Evolutionary conservation across 2,797 vertebrate species (phyloP), one percentile per base, ranked within the genome.

Genomic region (Pipistrellus pipistrellus): DNA sequence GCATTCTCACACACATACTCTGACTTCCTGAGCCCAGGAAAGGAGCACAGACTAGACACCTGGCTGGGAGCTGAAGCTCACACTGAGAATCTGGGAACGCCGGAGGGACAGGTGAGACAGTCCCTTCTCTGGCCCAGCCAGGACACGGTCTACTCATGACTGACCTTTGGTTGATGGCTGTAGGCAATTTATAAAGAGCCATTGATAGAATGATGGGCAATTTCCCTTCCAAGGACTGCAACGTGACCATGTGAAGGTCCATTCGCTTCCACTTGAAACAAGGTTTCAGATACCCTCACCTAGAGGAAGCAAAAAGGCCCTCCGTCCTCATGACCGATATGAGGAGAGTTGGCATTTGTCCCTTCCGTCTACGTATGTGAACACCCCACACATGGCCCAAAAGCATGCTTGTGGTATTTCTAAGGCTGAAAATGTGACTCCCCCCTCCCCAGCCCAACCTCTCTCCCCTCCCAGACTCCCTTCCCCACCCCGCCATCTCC

Each of bases 351-450:
- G 13, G 77, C 85, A 91, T 55, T 46, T 46, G 2, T 20, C 87
- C 87, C 71, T 3, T 0, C 8, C 68, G 5, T 57, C 85, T 57
- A 88, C 53, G 88, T 78, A 25, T 15, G 90, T 77, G 95, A 98
- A 97, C 95, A 72, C 80, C 72, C 91, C 68, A 86, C 17, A 76
- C 73, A 94, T 73, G 68, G 21, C 88, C 96, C 95, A n/a, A 93
- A 94, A 0, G 21, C 97, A 98, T 97, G 97, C 97, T 96, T 85
- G 1, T 59, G 11, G 78, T 69, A 68, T 69, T 93, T 38, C 10
- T 96, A 92, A 93, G 92, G 96, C 68, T 75, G 72, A 92, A 93
- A 94, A 95, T 78, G 76, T 51, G 96, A 93, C 69, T 57, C 27
- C 21, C 27, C 88, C 41, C 4, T 30, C 94, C 89, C 69, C 20